phyloP scores from a whole-genome alignment of 2,113 vertebrate genomes.

The Heterotis niloticus region DNA sequence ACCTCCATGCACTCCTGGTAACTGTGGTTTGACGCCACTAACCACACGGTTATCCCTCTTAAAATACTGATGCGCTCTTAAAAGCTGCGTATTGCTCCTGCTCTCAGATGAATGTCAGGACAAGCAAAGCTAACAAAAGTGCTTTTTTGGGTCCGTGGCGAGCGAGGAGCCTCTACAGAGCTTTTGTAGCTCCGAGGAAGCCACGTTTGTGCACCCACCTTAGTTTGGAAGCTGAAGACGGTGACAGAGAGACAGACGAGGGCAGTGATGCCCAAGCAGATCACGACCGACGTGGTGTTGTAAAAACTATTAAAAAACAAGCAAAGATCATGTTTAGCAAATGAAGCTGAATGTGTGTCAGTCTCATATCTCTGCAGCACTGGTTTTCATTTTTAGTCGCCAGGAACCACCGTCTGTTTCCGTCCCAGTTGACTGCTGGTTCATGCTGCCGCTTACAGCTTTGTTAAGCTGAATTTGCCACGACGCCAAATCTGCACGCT shows the following conservation, averaged over 20 bases:
- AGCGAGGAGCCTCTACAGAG: neutral
- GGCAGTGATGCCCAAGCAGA: conserved; percentile 85
- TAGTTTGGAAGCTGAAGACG: conserved; percentile 92
- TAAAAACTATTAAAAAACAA: conserved; percentile 73
- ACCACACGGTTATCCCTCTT: no score
- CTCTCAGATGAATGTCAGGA: no score
- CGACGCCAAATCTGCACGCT: no score
- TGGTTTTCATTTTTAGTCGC: neutral
- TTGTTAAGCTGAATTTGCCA: no score
- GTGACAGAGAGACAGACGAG: conserved; percentile 84
- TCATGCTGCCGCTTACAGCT: no score
- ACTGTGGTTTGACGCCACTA: no score
- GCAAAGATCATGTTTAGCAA: neutral
- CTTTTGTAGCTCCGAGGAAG: neutral
- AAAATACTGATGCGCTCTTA: no score
- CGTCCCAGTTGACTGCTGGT: no score
- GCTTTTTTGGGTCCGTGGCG: neutral
- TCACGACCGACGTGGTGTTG: conserved; percentile 81
- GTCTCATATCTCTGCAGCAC: neutral
- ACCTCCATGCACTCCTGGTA: neutral
- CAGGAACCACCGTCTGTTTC: no score
- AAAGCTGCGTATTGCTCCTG: no score
- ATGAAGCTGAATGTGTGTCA: neutral
- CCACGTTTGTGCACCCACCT: conserved; percentile 60
- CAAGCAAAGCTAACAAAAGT: no score